Evolutionary conservation across 2,113 vertebrate species (phyloP).

Genomic region (rat (Rattus norvegicus)): GRCr8 NC_086023.1:133800001-133800500

Average conservation of each 20-base stretch:
- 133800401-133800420: background rate
- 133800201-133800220: background rate
- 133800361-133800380: background rate
- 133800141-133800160: background rate
- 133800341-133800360: background rate
- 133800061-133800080: slow-evolving; percentile 6
- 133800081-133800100: background rate
- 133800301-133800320: background rate
- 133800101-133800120: background rate
- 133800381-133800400: background rate
- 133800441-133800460: background rate
- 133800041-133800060: background rate
- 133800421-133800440: background rate
- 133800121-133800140: background rate
- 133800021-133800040: background rate
- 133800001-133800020: slow-evolving; percentile 33
- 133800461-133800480: background rate
- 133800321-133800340: background rate
- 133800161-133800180: background rate
- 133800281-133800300: background rate
- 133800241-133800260: background rate
- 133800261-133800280: background rate
- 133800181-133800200: background rate
- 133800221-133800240: background rate
- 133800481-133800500: background rate